These are phyloP conservation scores for Amphipoea lucens DNA, from an alignment of 2,888 invertebrate genomes.

Conservation along the genomic window DNA sequence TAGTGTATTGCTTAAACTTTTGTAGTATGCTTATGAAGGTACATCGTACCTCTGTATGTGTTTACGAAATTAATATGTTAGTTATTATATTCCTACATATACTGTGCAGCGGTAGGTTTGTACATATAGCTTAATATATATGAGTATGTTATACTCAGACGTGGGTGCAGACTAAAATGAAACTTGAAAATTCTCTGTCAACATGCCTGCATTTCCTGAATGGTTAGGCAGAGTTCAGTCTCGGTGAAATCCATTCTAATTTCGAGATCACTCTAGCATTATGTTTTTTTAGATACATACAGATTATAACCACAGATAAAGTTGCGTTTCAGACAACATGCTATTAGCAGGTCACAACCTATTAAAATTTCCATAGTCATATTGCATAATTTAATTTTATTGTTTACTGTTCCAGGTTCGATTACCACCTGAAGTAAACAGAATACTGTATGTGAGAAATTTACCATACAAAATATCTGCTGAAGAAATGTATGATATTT, in stretches of 20 bases:
- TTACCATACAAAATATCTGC: conserved; percentile 99
- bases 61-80: not conserved
- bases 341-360: not conserved
- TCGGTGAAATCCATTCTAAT: not conserved
- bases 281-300: not conserved
- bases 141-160: not conserved
- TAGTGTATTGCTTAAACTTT: too few relatives aligned
- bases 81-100: too few relatives aligned
- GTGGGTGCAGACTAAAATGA: not conserved
- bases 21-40: too few relatives aligned
- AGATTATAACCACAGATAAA: not conserved
- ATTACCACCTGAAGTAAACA: conserved; percentile 99
- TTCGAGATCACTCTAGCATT: not conserved
- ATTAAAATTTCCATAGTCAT: not conserved
- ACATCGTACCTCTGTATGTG: not conserved
- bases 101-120: not conserved
- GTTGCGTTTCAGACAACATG: not conserved
- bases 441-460: conserved; percentile 98
- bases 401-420: conserved; percentile 93
- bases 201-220: not conserved
- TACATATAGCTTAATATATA: not conserved
- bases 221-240: not conserved
- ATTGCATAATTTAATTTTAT: conserved; percentile 1
- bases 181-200: not conserved
- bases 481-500: conserved; percentile 99